A percentile compares a stretch with the other conserved stretches of the same genome.
These are phyloP conservation scores for Dicentrarchus labrax DNA, from an alignment of 2,113 vertebrate species.

Conservation along the genomic window DNA sequence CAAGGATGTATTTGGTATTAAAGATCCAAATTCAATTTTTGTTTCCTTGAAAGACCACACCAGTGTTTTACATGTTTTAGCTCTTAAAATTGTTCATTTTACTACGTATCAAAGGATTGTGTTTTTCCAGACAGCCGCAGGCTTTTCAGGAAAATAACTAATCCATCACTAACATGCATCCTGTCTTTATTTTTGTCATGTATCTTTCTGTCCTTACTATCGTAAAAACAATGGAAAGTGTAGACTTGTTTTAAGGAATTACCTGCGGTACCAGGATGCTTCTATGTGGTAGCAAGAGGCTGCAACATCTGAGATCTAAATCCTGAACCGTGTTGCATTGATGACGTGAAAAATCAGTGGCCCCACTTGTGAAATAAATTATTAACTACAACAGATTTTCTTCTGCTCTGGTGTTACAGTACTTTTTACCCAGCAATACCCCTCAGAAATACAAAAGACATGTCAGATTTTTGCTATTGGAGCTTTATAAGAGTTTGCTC, in stretches of 20 bases:
- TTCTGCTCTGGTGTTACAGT: too few relatives aligned
- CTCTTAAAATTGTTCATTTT: neutral
- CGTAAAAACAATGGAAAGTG: neutral
- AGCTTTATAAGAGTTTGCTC: too few relatives aligned
- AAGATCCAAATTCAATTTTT: neutral
- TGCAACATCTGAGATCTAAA: too few relatives aligned
- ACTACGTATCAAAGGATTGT: neutral
- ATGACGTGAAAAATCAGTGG: too few relatives aligned
- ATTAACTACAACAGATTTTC: too few relatives aligned
- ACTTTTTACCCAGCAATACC: too few relatives aligned
- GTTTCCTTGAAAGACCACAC: neutral
- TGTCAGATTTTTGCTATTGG: too few relatives aligned
- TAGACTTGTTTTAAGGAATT: neutral
- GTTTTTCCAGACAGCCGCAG: neutral
- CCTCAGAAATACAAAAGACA: too few relatives aligned
- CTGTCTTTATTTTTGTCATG: neutral
- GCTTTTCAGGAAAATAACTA: neutral
- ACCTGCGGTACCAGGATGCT: neutral
- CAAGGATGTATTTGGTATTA: constrained; percentile 27
- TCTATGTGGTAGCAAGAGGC: too few relatives aligned
- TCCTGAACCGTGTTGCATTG: too few relatives aligned
- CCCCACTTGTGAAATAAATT: too few relatives aligned
- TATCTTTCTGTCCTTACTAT: neutral
- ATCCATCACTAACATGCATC: neutral
- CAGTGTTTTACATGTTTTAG: neutral